Conservation (phyloP, 2,113 vertebrate species). For the Varanus salvator region DNA sequence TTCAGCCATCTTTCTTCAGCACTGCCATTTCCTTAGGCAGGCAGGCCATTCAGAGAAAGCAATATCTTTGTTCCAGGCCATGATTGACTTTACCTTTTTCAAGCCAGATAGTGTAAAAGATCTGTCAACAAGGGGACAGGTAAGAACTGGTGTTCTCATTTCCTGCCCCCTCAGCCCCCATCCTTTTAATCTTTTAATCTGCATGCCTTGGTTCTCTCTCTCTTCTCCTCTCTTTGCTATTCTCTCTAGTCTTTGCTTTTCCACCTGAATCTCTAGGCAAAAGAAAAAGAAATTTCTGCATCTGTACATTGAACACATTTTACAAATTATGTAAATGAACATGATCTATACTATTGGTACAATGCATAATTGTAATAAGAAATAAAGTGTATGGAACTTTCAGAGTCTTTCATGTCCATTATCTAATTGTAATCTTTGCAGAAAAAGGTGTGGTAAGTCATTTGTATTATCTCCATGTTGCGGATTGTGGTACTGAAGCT, state of each 20-base stretch:
- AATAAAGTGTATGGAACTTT: background rate
- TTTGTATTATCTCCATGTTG: background rate
- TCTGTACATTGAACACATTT: background rate
- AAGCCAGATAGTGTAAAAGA: constrained; percentile 90
- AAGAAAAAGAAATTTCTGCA: too few relatives aligned
- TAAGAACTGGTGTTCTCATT: constrained; percentile 68
- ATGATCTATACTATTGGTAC: background rate
- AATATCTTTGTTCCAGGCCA: constrained; percentile 90
- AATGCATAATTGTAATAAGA: background rate
- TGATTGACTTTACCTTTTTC: constrained; percentile 95
- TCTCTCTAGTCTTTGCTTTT: background rate
- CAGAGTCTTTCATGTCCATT: background rate
- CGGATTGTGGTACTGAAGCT: background rate
- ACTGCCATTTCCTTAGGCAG: constrained; percentile 95
- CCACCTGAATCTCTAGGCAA: background rate
- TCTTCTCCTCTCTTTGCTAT: background rate
- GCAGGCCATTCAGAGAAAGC: constrained; percentile 92
- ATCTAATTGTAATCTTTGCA: background rate
- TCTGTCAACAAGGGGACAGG: constrained; percentile 90
- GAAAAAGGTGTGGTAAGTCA: background rate
- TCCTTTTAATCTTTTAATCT: background rate
- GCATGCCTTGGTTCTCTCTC: background rate
- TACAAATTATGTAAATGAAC: background rate
- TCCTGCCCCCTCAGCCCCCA: accelerated
- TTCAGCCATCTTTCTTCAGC: constrained; percentile 87